Conservation (phyloP, 2,113 vertebrate genomes). For the Brachyhypopomus occidentalis region DNA sequence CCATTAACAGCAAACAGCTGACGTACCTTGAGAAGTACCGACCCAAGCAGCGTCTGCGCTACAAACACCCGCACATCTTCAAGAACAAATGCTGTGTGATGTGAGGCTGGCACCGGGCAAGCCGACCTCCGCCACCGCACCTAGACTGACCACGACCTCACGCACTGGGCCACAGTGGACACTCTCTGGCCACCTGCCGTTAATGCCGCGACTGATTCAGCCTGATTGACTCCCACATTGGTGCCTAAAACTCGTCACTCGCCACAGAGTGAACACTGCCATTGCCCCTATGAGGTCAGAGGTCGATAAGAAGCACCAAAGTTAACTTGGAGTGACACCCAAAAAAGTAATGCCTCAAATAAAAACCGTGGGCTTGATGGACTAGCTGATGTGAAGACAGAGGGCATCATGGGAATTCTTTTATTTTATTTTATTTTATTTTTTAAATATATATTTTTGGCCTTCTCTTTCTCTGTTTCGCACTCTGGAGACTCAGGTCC, state of each 20-base stretch:
- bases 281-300: slow-evolving; percentile 25
- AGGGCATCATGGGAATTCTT: slow-evolving; percentile 34
- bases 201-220: slow-evolving; percentile 16
- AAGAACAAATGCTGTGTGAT: slow-evolving; percentile 85
- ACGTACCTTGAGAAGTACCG: slow-evolving; percentile 87
- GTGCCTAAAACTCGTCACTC: slow-evolving; percentile 42
- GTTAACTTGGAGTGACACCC: slow-evolving; percentile 26
- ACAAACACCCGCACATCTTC: slow-evolving; percentile 82
- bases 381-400: slow-evolving; percentile 32
- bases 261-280: slow-evolving; percentile 44
- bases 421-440: background rate
- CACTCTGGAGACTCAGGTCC: slow-evolving; percentile 23
- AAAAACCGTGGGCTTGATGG: background rate
- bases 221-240: slow-evolving; percentile 31
- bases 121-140: slow-evolving; percentile 1
- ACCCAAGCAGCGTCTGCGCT: slow-evolving; percentile 85
- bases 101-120: slow-evolving; percentile 66
- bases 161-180: slow-evolving; percentile 5
- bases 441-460: slow-evolving; percentile 11
- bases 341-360: slow-evolving; percentile 26
- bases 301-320: slow-evolving; percentile 4
- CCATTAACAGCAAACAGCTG: slow-evolving; percentile 89
- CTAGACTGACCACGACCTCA: slow-evolving; percentile 16
- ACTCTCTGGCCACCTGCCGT: slow-evolving; percentile 20
- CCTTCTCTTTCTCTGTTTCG: slow-evolving; percentile 13